A percentile compares a stretch with the other conserved stretches of the same genome.
Conservation (phyloP, 2,888 invertebrate species). For the Tetheella fluctuosa region DNA sequence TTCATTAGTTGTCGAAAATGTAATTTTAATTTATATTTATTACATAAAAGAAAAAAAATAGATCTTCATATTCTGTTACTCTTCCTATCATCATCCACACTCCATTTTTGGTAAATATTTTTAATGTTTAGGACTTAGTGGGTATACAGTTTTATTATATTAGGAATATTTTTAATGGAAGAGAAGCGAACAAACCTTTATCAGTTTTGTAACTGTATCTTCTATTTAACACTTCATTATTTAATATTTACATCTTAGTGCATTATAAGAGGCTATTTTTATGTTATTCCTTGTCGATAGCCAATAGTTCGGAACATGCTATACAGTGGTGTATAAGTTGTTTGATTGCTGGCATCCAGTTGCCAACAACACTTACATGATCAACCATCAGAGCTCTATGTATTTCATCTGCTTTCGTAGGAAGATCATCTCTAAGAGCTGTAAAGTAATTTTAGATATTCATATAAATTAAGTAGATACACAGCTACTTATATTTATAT, state of each 20-base stretch:
- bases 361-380: conserved; percentile 81
- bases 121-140: too few species aligned
- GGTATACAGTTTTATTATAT: too few species aligned
- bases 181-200: too few species aligned
- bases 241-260: background rate
- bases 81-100: too few species aligned
- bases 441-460: conserved; percentile 39
- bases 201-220: too few species aligned
- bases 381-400: conserved; percentile 85
- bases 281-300: conserved; percentile 65
- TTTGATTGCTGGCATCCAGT: conserved; percentile 86
- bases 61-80: too few species aligned
- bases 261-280: background rate
- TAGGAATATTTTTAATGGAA: too few species aligned
- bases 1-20: background rate
- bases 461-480: conserved; percentile 1
- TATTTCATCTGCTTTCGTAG: conserved; percentile 81
- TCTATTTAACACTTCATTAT: background rate
- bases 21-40: too few species aligned
- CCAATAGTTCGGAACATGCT: conserved; percentile 70
- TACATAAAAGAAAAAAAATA: too few species aligned
- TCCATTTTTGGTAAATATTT: too few species aligned
- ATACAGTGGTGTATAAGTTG: conserved; percentile 82
- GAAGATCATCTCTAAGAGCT: conserved; percentile 80
- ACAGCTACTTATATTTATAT: background rate